These are phyloP conservation scores for Gouania willdenowi DNA, from an alignment of 2,797 vertebrate genomes.

Conservation along the genomic window DNA sequence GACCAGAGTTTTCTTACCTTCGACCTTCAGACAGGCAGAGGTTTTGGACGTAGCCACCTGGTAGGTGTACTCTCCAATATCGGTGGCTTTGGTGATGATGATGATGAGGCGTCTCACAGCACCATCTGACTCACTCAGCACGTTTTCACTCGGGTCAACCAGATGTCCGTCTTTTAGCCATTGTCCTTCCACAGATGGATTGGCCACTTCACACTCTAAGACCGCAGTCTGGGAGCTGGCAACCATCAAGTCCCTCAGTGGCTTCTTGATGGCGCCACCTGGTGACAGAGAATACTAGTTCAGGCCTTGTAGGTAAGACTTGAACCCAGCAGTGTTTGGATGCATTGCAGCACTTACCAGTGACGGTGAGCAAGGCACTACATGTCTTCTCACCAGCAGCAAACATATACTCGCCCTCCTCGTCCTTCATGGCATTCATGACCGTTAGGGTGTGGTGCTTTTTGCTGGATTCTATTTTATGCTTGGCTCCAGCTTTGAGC, in stretches of 20 bases:
- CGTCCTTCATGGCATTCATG: constrained; percentile 93
- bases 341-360: constrained; percentile 80
- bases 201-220: constrained; percentile 93
- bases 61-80: constrained; percentile 92
- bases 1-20: too few species aligned
- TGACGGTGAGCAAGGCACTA: constrained; percentile 85
- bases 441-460: constrained; percentile 87
- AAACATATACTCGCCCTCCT: constrained; percentile 92
- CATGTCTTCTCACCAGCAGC: constrained; percentile 93
- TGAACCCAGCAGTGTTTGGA: too few species aligned
- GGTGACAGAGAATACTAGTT: neutral
- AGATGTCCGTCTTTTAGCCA: constrained; percentile 88
- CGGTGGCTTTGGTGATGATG: constrained; percentile 80
- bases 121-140: constrained; percentile 77
- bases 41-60: constrained; percentile 95
- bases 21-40: constrained; percentile 87
- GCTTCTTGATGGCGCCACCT: constrained; percentile 95
- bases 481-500: constrained; percentile 82
- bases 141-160: constrained; percentile 78
- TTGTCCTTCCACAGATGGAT: constrained; percentile 83
- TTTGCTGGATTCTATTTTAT: constrained; percentile 87
- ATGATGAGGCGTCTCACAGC: constrained; percentile 84
- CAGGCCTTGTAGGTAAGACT: too few species aligned
- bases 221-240: constrained; percentile 90
- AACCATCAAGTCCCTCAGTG: constrained; percentile 86